Evolutionary conservation across 64 coral and sea anemone species (phyloP), one percentile per base, ranked within the genome.

Genomic region (Montipora sp.): DNA sequence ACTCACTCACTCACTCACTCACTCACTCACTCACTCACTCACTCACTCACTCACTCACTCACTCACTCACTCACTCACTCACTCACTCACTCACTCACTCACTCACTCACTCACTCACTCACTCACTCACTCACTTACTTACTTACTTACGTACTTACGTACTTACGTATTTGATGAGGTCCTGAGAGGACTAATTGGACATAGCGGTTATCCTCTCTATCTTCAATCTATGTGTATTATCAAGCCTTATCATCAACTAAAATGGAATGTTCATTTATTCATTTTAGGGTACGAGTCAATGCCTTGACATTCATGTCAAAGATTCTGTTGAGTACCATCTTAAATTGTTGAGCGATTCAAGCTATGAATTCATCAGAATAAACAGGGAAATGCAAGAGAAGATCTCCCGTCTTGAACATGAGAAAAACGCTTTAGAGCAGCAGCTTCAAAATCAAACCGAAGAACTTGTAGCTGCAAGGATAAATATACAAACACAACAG

Each of bases 371-470:
- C 18, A 50, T 0, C 63, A 3, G n/a, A 22, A 85, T 21, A 21
- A 6, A 49, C 18, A 71, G 49, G 12, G 72, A 89, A 53, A 76
- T 89, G 87, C 72, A 75, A 48, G 73, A 75, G 48, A 76, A 77
- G 46, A 16, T 89, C 14, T 60, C 50, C 47, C 72, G 43, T 75
- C 71, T 89, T 2, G 49, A 77, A 21, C 51, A 89, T 5, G 87
- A 89, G 48, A 89, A 66, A 14, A 66, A 8, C 12, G 44, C 14
- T 36, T 48, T 77, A 23, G 50, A 89, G 13, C 50, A 75, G 5
- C 87, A 89, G 46, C 71, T 89, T 59, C 75, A 89, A 75, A 78
- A 89, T 36, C 87, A 89, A 77, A 59, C 51, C 2, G 87, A 77
- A 77, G 72, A 75, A 59, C 20, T 77, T 19, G 87, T 70, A 15